Percentiles rank a stretch among this genome's conserved stretches.
phyloP scores from a whole-genome alignment of 2,888 invertebrate species.

The Morpho deidamia region DNA sequence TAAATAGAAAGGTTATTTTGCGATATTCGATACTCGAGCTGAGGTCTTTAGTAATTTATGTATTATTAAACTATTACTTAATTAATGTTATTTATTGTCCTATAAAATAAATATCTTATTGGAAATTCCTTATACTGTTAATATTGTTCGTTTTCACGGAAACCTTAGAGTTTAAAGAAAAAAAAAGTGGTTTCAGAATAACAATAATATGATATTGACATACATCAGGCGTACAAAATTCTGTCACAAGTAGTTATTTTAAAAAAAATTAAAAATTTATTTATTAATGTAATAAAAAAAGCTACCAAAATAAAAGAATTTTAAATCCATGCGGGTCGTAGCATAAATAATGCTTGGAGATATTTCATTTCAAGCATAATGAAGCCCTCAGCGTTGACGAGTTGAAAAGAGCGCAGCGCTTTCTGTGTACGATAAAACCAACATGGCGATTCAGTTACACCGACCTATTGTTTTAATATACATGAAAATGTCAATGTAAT shows the following conservation, averaged over 20 bases:
- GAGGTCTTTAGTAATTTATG: too few species aligned
- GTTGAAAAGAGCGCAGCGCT: slow-evolving; percentile 10
- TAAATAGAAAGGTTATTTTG: too few species aligned
- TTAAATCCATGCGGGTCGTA: slow-evolving; percentile 14
- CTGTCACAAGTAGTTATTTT: not conserved
- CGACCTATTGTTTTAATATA: not conserved
- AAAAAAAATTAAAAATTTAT: not conserved
- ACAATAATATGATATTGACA: too few species aligned
- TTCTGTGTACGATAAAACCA: not conserved
- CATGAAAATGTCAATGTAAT: not conserved
- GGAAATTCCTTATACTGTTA: too few species aligned
- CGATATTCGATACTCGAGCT: too few species aligned
- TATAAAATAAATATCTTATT: too few species aligned
- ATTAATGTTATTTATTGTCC: too few species aligned
- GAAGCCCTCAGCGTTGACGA: slow-evolving; percentile 18
- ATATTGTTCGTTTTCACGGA: too few species aligned
- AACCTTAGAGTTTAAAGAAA: too few species aligned
- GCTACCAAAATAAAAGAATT: slow-evolving; percentile 8
- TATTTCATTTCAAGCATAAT: slow-evolving; percentile 22
- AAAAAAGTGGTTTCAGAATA: too few species aligned
- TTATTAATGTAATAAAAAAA: not conserved
- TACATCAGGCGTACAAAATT: not conserved
- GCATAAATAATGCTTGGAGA: slow-evolving; percentile 11
- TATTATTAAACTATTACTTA: too few species aligned
- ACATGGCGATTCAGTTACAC: not conserved